Conservation (phyloP, 2,888 invertebrate genomes). For the Tineola bisselliella region DNA sequence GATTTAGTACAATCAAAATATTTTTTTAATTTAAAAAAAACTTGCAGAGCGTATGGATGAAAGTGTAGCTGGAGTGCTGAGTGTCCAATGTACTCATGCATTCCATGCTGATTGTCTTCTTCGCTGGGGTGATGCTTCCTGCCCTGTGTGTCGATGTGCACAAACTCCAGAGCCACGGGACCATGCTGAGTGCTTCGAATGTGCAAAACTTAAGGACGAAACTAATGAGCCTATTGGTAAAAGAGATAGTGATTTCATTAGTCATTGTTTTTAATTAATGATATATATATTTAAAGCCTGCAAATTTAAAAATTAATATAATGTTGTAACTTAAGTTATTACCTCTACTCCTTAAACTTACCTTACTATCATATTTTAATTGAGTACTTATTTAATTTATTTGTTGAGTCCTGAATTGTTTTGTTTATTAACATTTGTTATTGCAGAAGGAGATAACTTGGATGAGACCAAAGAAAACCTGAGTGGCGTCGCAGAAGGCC, state of each 20-base stretch:
- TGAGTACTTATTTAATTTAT: too few species aligned
- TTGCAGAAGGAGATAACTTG: slow-evolving; percentile 63
- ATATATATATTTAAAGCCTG: too few species aligned
- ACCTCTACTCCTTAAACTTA: neutral
- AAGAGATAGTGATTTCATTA: neutral
- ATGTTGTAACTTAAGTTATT: neutral
- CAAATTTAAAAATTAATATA: too few species aligned
- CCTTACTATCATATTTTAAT: neutral
- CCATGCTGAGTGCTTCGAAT: slow-evolving; percentile 76
- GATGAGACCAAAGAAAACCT: slow-evolving; percentile 58
- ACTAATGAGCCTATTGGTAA: neutral
- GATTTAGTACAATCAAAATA: neutral
- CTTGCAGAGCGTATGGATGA: slow-evolving; percentile 95
- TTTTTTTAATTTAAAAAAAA: too few species aligned
- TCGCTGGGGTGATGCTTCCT: slow-evolving; percentile 97
- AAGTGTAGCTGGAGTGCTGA: slow-evolving; percentile 95
- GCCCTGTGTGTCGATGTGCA: slow-evolving; percentile 94
- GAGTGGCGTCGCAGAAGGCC: slow-evolving; percentile 66
- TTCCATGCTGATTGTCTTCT: slow-evolving; percentile 96
- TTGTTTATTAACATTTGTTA: too few species aligned
- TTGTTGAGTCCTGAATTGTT: too few species aligned
- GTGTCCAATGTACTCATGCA: slow-evolving; percentile 97
- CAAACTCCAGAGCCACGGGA: slow-evolving; percentile 84
- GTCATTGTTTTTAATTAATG: too few species aligned
- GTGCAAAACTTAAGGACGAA: slow-evolving; percentile 46